Evolutionary conservation across 2,797 vertebrate species (phyloP).

Genomic region (Micromesistius poutassou): DNA sequence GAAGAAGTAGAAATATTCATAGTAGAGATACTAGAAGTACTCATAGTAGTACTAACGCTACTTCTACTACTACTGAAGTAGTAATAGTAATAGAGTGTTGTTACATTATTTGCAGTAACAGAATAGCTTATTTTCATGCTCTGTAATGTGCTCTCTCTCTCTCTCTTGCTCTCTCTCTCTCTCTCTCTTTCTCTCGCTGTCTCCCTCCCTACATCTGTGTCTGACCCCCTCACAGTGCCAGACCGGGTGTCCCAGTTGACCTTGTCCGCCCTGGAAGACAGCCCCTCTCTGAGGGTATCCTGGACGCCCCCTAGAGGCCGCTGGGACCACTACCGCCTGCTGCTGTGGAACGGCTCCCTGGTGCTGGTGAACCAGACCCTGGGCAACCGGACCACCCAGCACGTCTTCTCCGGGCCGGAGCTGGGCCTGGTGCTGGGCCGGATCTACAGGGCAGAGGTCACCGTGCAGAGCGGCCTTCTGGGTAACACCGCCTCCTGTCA

Average conservation of each 20-base stretch:
- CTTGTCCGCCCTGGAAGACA: conserved; percentile 58
- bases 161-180: neutral
- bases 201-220: neutral
- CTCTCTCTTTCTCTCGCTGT: neutral
- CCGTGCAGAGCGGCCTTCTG: conserved; percentile 65
- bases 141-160: neutral
- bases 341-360: conserved; percentile 72
- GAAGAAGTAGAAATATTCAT: neutral
- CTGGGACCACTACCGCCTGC: conserved; percentile 82
- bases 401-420: conserved; percentile 43
- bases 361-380: conserved; percentile 74
- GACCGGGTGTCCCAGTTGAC: conserved; percentile 62
- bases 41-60: too few relatives aligned
- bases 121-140: too few relatives aligned
- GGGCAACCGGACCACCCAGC: conserved; percentile 51
- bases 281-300: conserved; percentile 69
- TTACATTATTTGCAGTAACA: too few relatives aligned
- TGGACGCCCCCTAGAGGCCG: conserved; percentile 86
- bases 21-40: too few relatives aligned
- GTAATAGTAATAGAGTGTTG: too few relatives aligned
- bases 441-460: conserved; percentile 75
- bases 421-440: conserved; percentile 78
- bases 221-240: conserved; percentile 74
- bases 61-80: too few relatives aligned
- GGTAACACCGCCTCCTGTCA: conserved; percentile 45